Conservation (phyloP, 2,797 vertebrate genomes). For the Brachymystax lenok region DNA sequence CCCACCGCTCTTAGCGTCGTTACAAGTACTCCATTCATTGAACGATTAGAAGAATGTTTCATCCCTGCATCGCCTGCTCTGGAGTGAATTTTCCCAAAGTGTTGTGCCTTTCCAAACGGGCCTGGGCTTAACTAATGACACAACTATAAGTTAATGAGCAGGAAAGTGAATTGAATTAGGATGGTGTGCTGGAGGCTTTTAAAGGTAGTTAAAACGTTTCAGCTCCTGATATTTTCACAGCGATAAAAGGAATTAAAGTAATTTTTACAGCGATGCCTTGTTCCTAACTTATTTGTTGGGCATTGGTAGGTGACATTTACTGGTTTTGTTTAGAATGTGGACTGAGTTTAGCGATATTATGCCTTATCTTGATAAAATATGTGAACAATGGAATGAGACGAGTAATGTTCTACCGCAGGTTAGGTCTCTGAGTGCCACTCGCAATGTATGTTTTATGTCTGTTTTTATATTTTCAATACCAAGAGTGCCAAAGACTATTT, state of each 20-base stretch:
- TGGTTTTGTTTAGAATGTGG: constrained; percentile 17
- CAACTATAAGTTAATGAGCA: constrained; percentile 57
- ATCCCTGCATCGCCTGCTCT: constrained; percentile 5
- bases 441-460: too few relatives aligned
- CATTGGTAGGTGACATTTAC: constrained; percentile 25
- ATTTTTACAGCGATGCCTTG: constrained; percentile 28
- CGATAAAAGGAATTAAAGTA: constrained; percentile 38
- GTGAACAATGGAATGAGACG: background rate
- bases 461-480: too few relatives aligned
- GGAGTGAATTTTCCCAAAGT: constrained; percentile 45
- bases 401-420: background rate
- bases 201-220: constrained; percentile 41
- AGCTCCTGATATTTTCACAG: constrained; percentile 25
- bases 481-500: too few relatives aligned
- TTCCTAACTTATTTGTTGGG: constrained; percentile 40
- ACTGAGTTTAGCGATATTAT: background rate
- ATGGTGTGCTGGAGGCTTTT: constrained; percentile 45
- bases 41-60: background rate
- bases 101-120: constrained; percentile 48
- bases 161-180: constrained; percentile 57
- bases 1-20: too few relatives aligned
- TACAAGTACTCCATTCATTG: too few relatives aligned
- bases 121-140: constrained; percentile 51
- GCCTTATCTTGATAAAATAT: background rate
- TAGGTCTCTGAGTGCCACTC: too few relatives aligned